Evolutionary conservation across 2,888 invertebrate genomes (phyloP).

Genomic region (Andrena camellia): DNA sequence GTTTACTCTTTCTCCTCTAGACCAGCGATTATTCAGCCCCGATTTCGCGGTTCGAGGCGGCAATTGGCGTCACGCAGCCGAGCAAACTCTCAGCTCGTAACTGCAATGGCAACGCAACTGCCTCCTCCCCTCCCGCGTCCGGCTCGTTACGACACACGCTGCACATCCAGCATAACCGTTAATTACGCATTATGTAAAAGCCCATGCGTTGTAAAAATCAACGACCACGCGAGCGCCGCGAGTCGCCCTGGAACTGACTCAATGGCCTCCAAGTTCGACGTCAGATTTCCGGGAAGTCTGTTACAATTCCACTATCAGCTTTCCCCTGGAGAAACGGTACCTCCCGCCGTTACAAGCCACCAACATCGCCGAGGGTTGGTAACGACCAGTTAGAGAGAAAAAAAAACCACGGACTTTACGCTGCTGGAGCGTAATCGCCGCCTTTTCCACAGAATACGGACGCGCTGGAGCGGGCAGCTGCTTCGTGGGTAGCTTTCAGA

Average conservation of each 20-base stretch:
- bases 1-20: neutral
- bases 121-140: conserved; percentile 14
- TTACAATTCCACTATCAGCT: conserved; percentile 43
- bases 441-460: neutral
- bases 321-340: conserved; percentile 53
- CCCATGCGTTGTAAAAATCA: conserved; percentile 17
- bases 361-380: conserved; percentile 15
- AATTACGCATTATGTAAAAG: conserved; percentile 67
- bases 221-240: conserved; percentile 17
- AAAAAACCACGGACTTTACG: neutral
- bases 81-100: conserved; percentile 38
- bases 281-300: neutral
- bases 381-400: neutral
- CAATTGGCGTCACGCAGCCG: conserved; percentile 36
- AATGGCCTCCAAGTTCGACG: neutral
- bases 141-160: conserved; percentile 57
- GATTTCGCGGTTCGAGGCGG: conserved; percentile 38
- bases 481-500: neutral
- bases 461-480: neutral
- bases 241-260: neutral
- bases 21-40: conserved; percentile 7
- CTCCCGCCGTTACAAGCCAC: conserved; percentile 22
- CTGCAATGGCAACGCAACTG: conserved; percentile 61
- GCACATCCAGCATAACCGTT: conserved; percentile 54
- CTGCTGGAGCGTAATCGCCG: neutral